Conservation (phyloP, 2,888 invertebrate species). For the Eupithecia subfuscata region DNA sequence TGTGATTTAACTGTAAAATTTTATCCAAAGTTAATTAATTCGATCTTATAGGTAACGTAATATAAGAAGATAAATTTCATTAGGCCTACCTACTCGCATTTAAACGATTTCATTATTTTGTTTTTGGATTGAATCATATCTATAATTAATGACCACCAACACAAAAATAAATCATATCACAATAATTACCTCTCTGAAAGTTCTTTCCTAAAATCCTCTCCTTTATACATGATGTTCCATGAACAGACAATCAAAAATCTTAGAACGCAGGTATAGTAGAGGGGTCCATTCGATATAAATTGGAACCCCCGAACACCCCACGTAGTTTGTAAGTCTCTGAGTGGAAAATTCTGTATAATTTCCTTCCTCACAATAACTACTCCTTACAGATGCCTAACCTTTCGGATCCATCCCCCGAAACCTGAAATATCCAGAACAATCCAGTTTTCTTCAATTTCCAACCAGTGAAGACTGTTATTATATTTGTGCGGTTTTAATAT, state of each 20-base stretch:
- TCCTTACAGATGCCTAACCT: slow-evolving; percentile 39
- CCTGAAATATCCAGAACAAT: slow-evolving; percentile 22
- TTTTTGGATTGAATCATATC: not conserved
- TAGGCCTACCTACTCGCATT: not conserved
- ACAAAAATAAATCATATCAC: not conserved
- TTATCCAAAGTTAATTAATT: not conserved
- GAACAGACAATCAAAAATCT: not conserved
- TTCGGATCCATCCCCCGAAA: slow-evolving; percentile 26
- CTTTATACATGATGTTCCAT: not conserved
- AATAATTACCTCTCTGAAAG: not conserved
- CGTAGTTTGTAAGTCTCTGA: not conserved
- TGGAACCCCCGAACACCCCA: not conserved
- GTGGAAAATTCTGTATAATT: not conserved
- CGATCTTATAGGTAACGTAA: too few relatives aligned
- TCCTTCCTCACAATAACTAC: not conserved
- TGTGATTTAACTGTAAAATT: not conserved
- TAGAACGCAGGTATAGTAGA: not conserved
- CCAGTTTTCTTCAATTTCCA: not conserved
- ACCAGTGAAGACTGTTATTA: not conserved
- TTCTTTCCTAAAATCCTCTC: not conserved
- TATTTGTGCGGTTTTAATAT: not conserved
- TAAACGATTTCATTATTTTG: not conserved
- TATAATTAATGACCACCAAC: not conserved
- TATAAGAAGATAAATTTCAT: not conserved
- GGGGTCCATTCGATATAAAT: not conserved